These are phyloP conservation scores for Etia nguti DNA, from an alignment of 2,113 vertebrate species.

Conservation along the genomic window DNA sequence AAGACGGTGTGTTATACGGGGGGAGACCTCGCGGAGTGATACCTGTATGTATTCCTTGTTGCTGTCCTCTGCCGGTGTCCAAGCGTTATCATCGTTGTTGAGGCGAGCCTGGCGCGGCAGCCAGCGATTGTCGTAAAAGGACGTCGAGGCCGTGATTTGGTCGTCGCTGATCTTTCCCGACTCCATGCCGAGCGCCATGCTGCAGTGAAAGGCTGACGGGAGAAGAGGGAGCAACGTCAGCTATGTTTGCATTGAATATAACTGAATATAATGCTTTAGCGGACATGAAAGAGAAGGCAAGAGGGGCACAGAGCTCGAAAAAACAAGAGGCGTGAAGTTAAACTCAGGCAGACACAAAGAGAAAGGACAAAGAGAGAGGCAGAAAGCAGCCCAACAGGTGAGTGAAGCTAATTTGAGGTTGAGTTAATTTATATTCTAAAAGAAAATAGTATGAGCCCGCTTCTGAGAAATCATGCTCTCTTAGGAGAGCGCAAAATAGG, in stretches of 20 bases:
- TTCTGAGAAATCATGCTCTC: constrained; percentile 12
- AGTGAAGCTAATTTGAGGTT: constrained; percentile 44
- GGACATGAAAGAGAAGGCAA: background rate
- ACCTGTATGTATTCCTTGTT: constrained; percentile 97
- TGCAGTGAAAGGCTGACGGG: constrained; percentile 87
- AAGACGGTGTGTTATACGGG: background rate
- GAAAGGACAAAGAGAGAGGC: background rate
- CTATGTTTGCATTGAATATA: background rate
- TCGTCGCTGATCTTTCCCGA: constrained; percentile 91
- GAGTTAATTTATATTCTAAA: constrained; percentile 50
- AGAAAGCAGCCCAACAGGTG: constrained; percentile 18
- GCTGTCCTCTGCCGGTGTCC: constrained; percentile 93
- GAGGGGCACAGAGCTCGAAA: background rate
- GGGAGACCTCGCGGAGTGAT: background rate
- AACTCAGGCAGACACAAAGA: background rate
- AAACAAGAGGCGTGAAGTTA: background rate
- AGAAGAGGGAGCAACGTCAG: background rate
- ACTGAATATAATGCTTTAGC: background rate
- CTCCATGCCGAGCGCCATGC: constrained; percentile 88
- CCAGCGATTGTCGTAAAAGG: constrained; percentile 89
- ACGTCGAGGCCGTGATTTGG: constrained; percentile 88
- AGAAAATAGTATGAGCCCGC: constrained; percentile 22
- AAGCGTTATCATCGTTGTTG: constrained; percentile 91
- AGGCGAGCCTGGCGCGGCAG: constrained; percentile 89
- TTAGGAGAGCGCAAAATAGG: constrained; percentile 16